phyloP scores from a whole-genome alignment of 1,140 invertebrate genomes.

The Penaeus chinensis region DNA sequence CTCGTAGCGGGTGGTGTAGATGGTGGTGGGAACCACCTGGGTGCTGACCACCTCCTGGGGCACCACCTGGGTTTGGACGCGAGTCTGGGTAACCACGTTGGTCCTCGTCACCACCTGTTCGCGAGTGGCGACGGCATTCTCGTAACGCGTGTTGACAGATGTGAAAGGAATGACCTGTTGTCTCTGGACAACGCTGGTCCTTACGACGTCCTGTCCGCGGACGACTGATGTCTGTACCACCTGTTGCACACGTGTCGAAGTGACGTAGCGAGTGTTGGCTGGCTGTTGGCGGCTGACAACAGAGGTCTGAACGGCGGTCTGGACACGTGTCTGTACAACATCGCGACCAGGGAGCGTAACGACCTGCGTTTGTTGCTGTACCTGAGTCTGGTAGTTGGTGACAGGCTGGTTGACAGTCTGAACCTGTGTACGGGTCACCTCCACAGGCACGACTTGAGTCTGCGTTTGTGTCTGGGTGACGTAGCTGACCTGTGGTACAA shows the following conservation, averaged over 20 bases:
- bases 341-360: conserved; percentile 33
- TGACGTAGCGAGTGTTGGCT: conserved; percentile 40
- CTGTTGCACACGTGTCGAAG: conserved; percentile 17
- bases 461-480: conserved; percentile 37
- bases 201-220: conserved; percentile 3
- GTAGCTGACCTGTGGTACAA: conserved; percentile 40
- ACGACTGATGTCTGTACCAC: conserved; percentile 32
- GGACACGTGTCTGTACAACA: conserved; percentile 19
- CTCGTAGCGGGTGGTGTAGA: conserved; percentile 39
- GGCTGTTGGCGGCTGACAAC: conserved; percentile 11
- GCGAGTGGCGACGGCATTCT: conserved; percentile 24
- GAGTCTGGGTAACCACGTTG: conserved; percentile 41
- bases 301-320: conserved; percentile 43
- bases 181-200: conserved; percentile 22
- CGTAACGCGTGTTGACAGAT: conserved; percentile 34
- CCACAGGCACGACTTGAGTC: conserved; percentile 38
- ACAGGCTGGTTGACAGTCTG: conserved; percentile 21
- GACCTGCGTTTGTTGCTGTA: conserved; percentile 17
- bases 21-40: conserved; percentile 34
- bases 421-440: conserved; percentile 38
- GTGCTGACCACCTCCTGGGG: conserved; percentile 45
- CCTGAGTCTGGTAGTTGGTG: conserved; percentile 28
- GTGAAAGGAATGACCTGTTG: conserved; percentile 42
- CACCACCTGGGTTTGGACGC: conserved; percentile 22
- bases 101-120: conserved; percentile 48